Evolutionary conservation across 64 coral and sea anemone species (phyloP), one percentile per base, ranked within the genome.

Genomic region (Pocillopora damicornis): DNA sequence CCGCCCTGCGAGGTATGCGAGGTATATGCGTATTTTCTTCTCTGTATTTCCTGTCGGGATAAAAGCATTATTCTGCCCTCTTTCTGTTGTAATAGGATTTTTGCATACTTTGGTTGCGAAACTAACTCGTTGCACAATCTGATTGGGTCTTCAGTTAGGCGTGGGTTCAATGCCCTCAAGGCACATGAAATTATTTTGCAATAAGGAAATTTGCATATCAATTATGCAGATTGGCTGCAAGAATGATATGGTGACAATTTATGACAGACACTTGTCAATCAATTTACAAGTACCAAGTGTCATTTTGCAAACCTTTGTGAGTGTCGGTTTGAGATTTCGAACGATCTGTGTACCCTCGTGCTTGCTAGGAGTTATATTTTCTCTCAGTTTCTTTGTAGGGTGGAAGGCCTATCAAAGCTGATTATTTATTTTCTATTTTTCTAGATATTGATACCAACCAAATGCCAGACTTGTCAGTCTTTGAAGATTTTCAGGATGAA

Each of bases 401-500:
- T 51, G 42, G 42, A 4, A 51, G 42, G 42, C 42, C 42, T 7
- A 51, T 51, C 42, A 51, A 51, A 51, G 42, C 42, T 51, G 42
- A 51, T 16, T 38, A 58, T 85, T 71, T 82, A 13, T 61, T 30
- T 26, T 35, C 26, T 11, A 22, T 82, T 30, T 67, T 64, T 77
- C 75, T 64, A 88, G 87, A 79, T 62, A 35, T 61, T 61, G 88
- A 81, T 22, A 2, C 42, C 42, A 51, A 51, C 42, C 66, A 89
- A 18, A 6, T 37, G 17, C 89, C 89, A 16, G 89, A 90, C 73
- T 18, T 65, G 16, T 76, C 68, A 17, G 36, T 90, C 15, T 84
- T 90, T 75, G 78, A 90, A 26, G 58, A 90, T 13, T 23, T 85
- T 5, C 63, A 35, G 23, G 81, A 85, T 13, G 81, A 85, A n/a